A percentile compares a stretch with the other conserved stretches of the same genome.
phyloP scores from a whole-genome alignment of 2,888 invertebrate species.

The Notocelia uddmanniana region DNA sequence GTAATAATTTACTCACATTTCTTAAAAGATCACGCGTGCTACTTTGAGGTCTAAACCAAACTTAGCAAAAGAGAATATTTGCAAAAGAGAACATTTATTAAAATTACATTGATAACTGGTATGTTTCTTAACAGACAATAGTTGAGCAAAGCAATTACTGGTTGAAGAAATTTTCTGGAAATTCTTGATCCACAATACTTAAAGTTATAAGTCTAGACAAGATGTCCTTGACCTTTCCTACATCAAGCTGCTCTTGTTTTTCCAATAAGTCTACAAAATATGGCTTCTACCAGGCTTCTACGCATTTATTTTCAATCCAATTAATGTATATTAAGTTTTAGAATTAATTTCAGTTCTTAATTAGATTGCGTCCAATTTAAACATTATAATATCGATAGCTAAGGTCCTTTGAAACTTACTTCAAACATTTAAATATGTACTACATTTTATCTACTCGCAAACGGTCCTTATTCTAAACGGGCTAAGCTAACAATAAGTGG shows the following conservation, averaged over 20 bases:
- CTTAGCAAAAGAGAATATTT: neutral
- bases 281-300: constrained; percentile 17
- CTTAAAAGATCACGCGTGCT: neutral
- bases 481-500: constrained; percentile 3
- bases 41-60: neutral
- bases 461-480: neutral
- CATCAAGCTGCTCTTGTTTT: neutral
- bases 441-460: neutral
- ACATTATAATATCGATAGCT: neutral
- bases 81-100: too few relatives aligned
- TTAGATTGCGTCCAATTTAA: neutral
- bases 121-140: neutral
- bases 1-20: neutral
- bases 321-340: constrained; percentile 24
- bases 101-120: neutral
- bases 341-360: constrained; percentile 8
- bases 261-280: neutral
- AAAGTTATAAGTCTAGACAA: constrained; percentile 35
- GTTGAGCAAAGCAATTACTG: neutral
- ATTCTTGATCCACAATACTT: constrained; percentile 17
- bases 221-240: constrained; percentile 34
- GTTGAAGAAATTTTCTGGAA: neutral
- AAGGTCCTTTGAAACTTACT: constrained; percentile 4
- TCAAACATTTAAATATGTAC: constrained; percentile 6
- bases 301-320: neutral